Percentiles rank a stretch among this genome's conserved stretches.
Conservation (phyloP, 2,113 vertebrate genomes). For the Cyanocitta stelleri region DNA sequence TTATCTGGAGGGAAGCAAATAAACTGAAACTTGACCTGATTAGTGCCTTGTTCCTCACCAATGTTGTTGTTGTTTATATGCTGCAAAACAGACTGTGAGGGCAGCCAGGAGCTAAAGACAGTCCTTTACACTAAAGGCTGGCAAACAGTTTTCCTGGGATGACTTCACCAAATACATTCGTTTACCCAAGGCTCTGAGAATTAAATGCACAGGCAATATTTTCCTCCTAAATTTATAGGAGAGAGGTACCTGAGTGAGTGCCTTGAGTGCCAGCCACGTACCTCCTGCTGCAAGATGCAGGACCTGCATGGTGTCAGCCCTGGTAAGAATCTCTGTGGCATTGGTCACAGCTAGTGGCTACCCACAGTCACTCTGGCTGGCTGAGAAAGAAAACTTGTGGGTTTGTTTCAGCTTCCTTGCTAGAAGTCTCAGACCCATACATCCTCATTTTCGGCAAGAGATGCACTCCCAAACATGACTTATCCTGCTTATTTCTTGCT, state of each 20-base stretch:
- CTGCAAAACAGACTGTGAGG: not conserved
- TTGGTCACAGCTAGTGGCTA: not conserved
- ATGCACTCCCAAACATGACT: not conserved
- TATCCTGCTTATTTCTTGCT: not conserved
- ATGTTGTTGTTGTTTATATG: not conserved
- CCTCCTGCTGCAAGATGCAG: not conserved
- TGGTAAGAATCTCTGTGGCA: not conserved
- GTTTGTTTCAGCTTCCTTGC: not conserved
- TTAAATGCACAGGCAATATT: not conserved
- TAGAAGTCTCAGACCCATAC: not conserved
- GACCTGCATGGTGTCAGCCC: not conserved
- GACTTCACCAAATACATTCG: not conserved
- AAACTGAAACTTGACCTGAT: not conserved
- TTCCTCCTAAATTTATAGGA: not conserved
- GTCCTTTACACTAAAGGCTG: not conserved
- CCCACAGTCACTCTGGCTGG: not conserved
- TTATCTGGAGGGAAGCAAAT: constrained; percentile 26
- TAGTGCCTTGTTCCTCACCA: not conserved
- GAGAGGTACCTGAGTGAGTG: not conserved
- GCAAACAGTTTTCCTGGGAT: not conserved
- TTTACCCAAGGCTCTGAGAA: not conserved
- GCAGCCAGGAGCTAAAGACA: not conserved
- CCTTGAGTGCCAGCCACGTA: not conserved
- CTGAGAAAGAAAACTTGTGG: not conserved
- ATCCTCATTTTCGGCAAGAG: not conserved